phyloP scores from a whole-genome alignment of 2,888 invertebrate genomes.

The Esperia sulphurella region DNA sequence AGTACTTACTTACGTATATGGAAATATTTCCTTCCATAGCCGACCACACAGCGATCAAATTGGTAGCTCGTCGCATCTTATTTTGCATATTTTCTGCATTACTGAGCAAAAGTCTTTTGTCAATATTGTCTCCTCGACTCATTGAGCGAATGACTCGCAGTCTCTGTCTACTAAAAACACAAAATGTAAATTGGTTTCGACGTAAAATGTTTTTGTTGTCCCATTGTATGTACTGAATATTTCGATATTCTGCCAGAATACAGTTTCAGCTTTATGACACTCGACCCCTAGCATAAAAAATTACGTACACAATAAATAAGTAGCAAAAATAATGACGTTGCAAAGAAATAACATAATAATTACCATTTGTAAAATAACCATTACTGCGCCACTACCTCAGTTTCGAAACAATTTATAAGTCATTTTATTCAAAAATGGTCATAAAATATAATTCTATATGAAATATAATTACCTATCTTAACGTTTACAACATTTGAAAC shows the following conservation, averaged over 20 bases:
- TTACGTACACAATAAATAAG: conserved; percentile 15
- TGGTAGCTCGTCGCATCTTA: conserved; percentile 41
- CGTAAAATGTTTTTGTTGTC: conserved; percentile 22
- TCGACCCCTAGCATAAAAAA: conserved; percentile 32
- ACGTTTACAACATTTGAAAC: too few relatives aligned
- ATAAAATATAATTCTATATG: too few relatives aligned
- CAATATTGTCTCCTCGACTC: conserved; percentile 65
- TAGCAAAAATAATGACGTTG: too few relatives aligned
- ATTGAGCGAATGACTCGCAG: conserved; percentile 52
- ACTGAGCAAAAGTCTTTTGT: conserved; percentile 64
- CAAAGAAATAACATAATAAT: too few relatives aligned
- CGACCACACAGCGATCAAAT: conserved; percentile 60
- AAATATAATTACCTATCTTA: too few relatives aligned
- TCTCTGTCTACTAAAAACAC: conserved; percentile 38
- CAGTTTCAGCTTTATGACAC: conserved; percentile 34
- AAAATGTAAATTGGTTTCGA: conserved; percentile 42
- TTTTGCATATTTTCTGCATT: conserved; percentile 74
- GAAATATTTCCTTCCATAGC: conserved; percentile 36
- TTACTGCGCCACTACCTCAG: too few relatives aligned
- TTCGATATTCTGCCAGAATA: conserved; percentile 25
- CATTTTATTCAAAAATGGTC: too few relatives aligned
- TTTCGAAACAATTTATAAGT: too few relatives aligned
- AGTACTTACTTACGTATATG: conserved; percentile 22
- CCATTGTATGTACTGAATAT: conserved; percentile 30
- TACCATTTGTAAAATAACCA: too few relatives aligned